These are phyloP conservation scores for Andrena minutula DNA, from an alignment of 2,888 invertebrate genomes.

Conservation along the genomic window DNA sequence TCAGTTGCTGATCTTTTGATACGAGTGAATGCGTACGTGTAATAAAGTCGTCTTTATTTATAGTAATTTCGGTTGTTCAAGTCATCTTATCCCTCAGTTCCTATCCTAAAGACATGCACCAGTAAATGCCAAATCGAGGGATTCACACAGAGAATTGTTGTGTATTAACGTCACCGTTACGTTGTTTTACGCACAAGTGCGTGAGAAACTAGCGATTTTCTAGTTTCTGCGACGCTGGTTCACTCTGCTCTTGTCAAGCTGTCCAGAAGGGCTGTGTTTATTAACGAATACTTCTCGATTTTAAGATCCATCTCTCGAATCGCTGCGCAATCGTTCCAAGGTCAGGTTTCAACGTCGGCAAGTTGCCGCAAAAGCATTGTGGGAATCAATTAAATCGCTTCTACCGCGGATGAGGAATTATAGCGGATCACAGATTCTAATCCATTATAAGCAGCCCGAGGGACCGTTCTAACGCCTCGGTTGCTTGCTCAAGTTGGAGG, in stretches of 20 bases:
- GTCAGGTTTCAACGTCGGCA: background rate
- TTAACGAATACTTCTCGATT: slow-evolving; percentile 10
- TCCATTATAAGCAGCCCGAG: slow-evolving; percentile 53
- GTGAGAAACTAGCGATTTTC: slow-evolving; percentile 17
- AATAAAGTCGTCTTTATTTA: slow-evolving; percentile 74
- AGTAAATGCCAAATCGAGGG: background rate
- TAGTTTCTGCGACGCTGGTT: background rate
- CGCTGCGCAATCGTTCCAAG: background rate
- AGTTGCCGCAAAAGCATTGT: slow-evolving; percentile 2
- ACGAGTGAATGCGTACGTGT: slow-evolving; percentile 67
- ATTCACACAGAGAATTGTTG: background rate
- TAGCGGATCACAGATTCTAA: slow-evolving; percentile 57
- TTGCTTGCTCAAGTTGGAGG: slow-evolving; percentile 57
- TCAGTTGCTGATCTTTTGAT: slow-evolving; percentile 69
- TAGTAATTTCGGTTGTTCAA: slow-evolving; percentile 45
- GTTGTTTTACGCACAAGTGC: background rate
- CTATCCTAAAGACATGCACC: background rate
- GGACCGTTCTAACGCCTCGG: slow-evolving; percentile 63
- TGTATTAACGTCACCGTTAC: background rate
- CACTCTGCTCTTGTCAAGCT: background rate
- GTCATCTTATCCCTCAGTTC: background rate
- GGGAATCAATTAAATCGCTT: slow-evolving; percentile 30
- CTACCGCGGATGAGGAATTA: slow-evolving; percentile 40
- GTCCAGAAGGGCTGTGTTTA: background rate
- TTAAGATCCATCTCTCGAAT: slow-evolving; percentile 9